These are phyloP conservation scores for Pseudopodoces humilis DNA, from an alignment of 2,113 vertebrate genomes.

Conservation along the genomic window DNA sequence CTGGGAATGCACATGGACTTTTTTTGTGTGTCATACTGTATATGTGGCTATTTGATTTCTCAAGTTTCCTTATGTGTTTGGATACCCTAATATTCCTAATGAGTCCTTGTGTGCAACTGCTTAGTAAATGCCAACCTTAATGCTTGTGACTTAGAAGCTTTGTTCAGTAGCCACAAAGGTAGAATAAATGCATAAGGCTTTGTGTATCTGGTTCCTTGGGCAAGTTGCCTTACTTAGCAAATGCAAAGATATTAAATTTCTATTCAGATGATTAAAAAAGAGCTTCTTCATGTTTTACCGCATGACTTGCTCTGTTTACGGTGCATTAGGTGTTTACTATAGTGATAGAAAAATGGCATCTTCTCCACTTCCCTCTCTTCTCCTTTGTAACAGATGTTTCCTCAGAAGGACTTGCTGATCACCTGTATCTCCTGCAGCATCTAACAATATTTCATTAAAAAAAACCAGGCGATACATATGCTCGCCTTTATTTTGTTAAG, in stretches of 20 bases:
- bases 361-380: constrained; percentile 39
- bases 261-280: constrained; percentile 79
- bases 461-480: background rate
- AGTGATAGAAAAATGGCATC: constrained; percentile 52
- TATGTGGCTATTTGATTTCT: constrained; percentile 42
- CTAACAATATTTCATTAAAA: background rate
- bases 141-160: constrained; percentile 68
- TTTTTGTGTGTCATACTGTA: background rate
- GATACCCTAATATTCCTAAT: constrained; percentile 63
- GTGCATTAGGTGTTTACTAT: constrained; percentile 69
- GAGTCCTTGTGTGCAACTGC: constrained; percentile 32
- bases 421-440: background rate
- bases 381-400: constrained; percentile 23
- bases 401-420: constrained; percentile 20
- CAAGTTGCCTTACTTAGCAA: constrained; percentile 69
- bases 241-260: constrained; percentile 82
- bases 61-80: constrained; percentile 22
- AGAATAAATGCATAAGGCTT: constrained; percentile 70
- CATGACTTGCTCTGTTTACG: constrained; percentile 64
- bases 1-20: background rate
- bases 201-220: constrained; percentile 75
- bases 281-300: constrained; percentile 72
- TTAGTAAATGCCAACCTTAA: constrained; percentile 60
- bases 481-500: background rate
- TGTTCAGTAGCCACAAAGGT: constrained; percentile 61